Conservation (phyloP, 2,888 invertebrate species). For the Labia minor region DNA sequence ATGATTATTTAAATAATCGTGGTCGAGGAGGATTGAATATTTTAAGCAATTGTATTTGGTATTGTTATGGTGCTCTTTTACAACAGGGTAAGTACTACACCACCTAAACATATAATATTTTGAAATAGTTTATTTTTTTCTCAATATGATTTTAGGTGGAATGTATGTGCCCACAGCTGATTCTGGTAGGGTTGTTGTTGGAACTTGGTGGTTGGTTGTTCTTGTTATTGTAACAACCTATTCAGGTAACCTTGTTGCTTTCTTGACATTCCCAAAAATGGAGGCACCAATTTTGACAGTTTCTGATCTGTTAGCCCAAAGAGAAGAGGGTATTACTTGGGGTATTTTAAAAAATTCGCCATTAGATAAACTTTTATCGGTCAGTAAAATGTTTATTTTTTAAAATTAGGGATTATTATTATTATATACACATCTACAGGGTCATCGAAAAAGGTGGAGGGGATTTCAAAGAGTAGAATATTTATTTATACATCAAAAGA, state of each 20-base stretch:
- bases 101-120: neutral
- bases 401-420: neutral
- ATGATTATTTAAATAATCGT: slow-evolving; percentile 49
- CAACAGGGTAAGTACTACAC: slow-evolving; percentile 62
- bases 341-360: slow-evolving; percentile 65
- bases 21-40: slow-evolving; percentile 41
- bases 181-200: slow-evolving; percentile 73
- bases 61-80: slow-evolving; percentile 78
- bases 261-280: slow-evolving; percentile 80
- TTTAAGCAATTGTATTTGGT: slow-evolving; percentile 69
- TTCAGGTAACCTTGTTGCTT: slow-evolving; percentile 84
- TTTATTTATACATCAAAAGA: no score
- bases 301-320: slow-evolving; percentile 46
- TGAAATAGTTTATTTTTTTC: neutral
- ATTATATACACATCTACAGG: neutral
- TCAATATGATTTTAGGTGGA: slow-evolving; percentile 50
- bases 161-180: slow-evolving; percentile 76
- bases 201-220: slow-evolving; percentile 87
- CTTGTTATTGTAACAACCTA: slow-evolving; percentile 82
- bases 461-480: no score
- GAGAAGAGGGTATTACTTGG: slow-evolving; percentile 55
- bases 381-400: no score
- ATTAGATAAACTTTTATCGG: slow-evolving; percentile 53
- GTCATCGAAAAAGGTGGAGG: no score
- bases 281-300: slow-evolving; percentile 59